Evolutionary conservation across 2,888 invertebrate genomes (phyloP), one percentile per base, ranked within the genome.

Genomic region (Morpho achilles): DNA sequence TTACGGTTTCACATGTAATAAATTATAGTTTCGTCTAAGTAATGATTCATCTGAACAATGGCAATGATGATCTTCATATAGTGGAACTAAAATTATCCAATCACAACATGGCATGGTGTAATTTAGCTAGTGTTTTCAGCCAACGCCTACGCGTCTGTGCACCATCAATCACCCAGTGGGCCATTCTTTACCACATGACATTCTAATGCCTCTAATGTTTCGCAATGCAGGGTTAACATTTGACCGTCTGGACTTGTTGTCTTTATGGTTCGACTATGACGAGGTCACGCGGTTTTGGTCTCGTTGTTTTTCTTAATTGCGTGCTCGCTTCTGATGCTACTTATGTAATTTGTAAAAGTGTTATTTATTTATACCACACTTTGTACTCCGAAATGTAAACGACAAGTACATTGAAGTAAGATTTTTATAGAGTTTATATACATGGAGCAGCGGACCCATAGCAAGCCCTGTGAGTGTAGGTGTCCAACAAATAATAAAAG

Each of bases 171-270:
- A 86, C 71, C 64, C 70, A 65, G 71, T 72, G 72, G 72, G 75
- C 79, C 75, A 77, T 80, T 77, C 76, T 78, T 82, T 82, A 79
- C 76, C 79, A 74, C 77, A 77, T 81, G 87, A 85, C 87, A 78
- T 79, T 83, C 81, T 87, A 86, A 87, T 87, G 80, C 77, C 73
- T 73, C 71, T 71, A 71, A 74, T 79, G 76, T 82, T 80, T 82
- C 73, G 80, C 75, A 78, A 76, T 62, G 74, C 71, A 70, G 76
- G 73, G 76, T 72, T 77, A 77, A 78, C 77, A 74, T 79, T 77
- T 82, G 85, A 82, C 85, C 82, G 80, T 63, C 65, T 61, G 59
- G 61, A 58, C 62, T 65, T 60, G 69, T 71, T 72, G 70, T 72
- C 65, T 73, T 66, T 69, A 69, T 62, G 64, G 68, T 67, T 67